phyloP scores from a whole-genome alignment of 2,113 vertebrate genomes.

The Mus pahari region DNA sequence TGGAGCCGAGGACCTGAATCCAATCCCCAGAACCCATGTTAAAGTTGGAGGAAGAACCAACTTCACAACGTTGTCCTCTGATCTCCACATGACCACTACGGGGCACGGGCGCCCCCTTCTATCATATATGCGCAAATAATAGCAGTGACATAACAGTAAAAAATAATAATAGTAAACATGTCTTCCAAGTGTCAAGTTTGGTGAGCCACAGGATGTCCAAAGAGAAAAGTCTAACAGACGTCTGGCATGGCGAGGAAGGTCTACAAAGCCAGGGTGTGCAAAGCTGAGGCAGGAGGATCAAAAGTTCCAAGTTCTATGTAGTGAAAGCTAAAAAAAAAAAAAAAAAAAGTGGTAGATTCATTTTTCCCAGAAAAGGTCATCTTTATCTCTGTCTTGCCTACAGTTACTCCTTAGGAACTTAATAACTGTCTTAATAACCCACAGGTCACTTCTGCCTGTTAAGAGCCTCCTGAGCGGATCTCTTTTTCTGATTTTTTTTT shows the following conservation, averaged over 20 bases:
- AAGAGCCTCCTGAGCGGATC: slow-evolving; percentile 34
- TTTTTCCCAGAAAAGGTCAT: background rate
- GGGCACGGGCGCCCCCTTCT: background rate
- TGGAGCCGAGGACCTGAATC: background rate
- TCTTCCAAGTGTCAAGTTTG: background rate
- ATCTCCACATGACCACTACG: background rate
- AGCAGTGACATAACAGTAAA: background rate
- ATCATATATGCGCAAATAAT: no score
- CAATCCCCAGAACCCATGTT: background rate
- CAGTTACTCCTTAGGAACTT: slow-evolving; percentile 49
- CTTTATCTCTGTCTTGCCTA: slow-evolving; percentile 22
- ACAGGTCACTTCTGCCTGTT: background rate
- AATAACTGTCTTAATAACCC: slow-evolving; percentile 64
- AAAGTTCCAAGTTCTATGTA: background rate
- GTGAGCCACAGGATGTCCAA: background rate
- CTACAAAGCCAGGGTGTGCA: background rate
- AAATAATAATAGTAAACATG: background rate
- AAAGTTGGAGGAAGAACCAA: background rate
- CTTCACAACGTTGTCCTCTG: background rate
- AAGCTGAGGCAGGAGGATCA: background rate
- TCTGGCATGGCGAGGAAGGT: background rate
- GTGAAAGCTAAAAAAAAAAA: no score
- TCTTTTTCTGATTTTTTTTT: slow-evolving; percentile 66
- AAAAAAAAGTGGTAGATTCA: background rate
- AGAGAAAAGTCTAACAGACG: background rate